Evolutionary conservation across 2,888 invertebrate species (phyloP), one percentile per base, ranked within the genome.

Genomic region (Pyrrhia umbra): DNA sequence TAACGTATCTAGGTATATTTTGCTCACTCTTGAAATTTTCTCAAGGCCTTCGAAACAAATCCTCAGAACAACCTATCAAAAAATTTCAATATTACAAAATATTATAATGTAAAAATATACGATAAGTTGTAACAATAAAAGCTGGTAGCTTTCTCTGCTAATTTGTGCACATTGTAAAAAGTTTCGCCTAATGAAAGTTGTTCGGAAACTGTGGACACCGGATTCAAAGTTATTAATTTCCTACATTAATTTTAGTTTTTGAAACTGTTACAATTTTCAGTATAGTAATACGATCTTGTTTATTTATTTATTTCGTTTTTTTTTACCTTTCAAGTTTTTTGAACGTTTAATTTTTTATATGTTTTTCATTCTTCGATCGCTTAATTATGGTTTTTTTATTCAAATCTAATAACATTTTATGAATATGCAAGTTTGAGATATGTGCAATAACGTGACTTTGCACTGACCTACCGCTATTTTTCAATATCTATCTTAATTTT

Each of bases 131-230:
- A 9, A 55, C 49, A 50, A 2, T 45, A 55, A 55, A 60, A 68
- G 6, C 42, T 51, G 30, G 27, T 6, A 46, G 23, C 46, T 51
- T 61, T 51, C 45, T 45, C 16, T 65, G 40, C 73, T 72, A 71
- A 77, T 72, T 77, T 65, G 72, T 71, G 65, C 37, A 50, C 50
- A 64, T 63, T 57, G 49, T 46, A 54, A 46, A 70, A 75, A 69
- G 30, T 70, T 68, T 68, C 55, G 20, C 21, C 21, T 27, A 51
- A 56, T 55, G 8, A 42, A 69, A 75, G 20, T 75, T 61, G 70
- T 61, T 75, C 20, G 25, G 30, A 0, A 42, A 51, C 40, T 25
- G 52, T 52, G 46, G 18, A 69, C 40, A 51, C 21, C 9, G 54
- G 18, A 51, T 59, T 43, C 21, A 34, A 49, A 57, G 54, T 55